Evolutionary conservation across 2,797 vertebrate species (phyloP).

Genomic region (Falco rusticolus): DNA sequence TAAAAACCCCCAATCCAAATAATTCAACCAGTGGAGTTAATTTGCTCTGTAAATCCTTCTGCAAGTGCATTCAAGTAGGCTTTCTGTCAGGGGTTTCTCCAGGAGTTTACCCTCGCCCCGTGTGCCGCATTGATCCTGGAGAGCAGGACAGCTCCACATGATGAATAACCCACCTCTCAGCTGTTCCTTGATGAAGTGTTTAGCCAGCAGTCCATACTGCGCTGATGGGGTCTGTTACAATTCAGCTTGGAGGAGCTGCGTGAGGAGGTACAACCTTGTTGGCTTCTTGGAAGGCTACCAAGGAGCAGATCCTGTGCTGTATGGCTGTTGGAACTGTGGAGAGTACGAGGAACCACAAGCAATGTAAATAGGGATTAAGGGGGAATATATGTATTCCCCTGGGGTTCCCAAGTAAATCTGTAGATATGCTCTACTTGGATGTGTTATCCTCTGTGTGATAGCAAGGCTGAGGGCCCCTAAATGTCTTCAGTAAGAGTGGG

Average conservation of each 20-base stretch:
- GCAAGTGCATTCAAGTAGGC: not conserved
- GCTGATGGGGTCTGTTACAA: not conserved
- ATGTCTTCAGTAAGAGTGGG: not conserved
- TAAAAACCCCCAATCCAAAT: not conserved
- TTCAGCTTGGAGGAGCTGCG: not conserved
- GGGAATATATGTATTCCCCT: not conserved
- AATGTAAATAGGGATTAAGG: not conserved
- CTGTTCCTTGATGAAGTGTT: not conserved
- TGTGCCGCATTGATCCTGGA: not conserved
- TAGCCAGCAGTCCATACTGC: not conserved
- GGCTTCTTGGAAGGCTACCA: not conserved
- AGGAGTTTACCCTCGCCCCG: not conserved
- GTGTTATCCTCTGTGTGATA: not conserved
- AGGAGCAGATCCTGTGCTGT: not conserved
- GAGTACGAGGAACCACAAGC: rapidly evolving
- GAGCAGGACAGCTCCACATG: not conserved
- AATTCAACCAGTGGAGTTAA: not conserved
- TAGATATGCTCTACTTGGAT: not conserved
- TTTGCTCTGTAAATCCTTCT: not conserved
- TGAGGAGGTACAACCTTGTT: not conserved
- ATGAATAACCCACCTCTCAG: not conserved
- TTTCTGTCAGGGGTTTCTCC: not conserved
- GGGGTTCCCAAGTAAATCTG: not conserved
- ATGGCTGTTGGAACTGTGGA: not conserved
- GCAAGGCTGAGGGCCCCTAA: not conserved